A percentile compares a stretch with the other conserved stretches of the same genome.
phyloP scores from a whole-genome alignment of 2,113 vertebrate genomes.

The Serinus canaria region DNA sequence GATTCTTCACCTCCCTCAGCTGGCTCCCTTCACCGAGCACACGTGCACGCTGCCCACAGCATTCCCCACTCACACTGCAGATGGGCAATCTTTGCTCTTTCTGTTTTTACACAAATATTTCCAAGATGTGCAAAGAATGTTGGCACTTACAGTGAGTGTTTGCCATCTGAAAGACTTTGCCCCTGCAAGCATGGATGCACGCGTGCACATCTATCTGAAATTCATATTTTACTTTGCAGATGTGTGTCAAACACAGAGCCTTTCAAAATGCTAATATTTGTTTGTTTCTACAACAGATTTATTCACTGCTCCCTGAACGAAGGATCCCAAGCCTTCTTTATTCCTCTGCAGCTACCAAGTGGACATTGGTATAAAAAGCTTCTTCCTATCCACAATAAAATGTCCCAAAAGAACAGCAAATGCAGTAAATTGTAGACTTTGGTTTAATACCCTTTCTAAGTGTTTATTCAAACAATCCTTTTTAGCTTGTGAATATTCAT shows the following conservation, averaged over 20 bases:
- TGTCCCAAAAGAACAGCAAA: neutral
- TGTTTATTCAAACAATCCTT: neutral
- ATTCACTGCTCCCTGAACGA: neutral
- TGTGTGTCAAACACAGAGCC: neutral
- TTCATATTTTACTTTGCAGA: slow-evolving; percentile 4
- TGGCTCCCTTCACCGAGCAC: neutral
- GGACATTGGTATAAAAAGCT: neutral
- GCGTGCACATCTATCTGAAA: neutral
- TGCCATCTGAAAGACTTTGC: neutral
- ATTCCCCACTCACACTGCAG: neutral
- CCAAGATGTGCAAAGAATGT: neutral
- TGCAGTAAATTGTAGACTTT: neutral
- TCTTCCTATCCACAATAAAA: neutral
- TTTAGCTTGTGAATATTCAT: neutral
- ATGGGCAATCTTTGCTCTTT: neutral
- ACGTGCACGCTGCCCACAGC: neutral
- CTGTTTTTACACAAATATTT: neutral
- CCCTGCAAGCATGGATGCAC: neutral
- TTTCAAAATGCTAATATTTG: slow-evolving; percentile 39
- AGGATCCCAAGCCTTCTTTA: neutral
- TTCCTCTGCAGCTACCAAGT: neutral
- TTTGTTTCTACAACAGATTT: slow-evolving; percentile 12
- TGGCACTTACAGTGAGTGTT: slow-evolving; percentile 4
- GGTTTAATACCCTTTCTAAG: neutral
- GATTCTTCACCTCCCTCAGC: neutral